Percentiles rank a stretch among this genome's conserved stretches.
Conservation (phyloP, 1,140 invertebrate genomes). For the Bombus superbus region DNA sequence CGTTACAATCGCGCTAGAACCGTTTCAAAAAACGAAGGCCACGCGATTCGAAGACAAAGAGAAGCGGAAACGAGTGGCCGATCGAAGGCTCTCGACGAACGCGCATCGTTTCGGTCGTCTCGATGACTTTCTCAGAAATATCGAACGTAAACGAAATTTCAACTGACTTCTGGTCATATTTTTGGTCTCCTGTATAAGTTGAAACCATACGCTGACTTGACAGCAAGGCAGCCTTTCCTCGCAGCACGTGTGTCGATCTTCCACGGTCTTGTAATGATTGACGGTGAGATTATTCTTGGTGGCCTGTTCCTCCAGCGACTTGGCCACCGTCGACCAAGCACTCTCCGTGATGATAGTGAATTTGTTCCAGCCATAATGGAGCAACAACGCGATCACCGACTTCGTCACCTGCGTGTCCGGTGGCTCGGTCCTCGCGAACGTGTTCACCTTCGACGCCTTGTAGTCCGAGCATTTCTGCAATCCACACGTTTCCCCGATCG, state of each 20-base stretch:
- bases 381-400: constrained; percentile 94
- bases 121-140: neutral
- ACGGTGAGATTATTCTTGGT: constrained; percentile 90
- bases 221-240: constrained; percentile 89
- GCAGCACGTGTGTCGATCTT: constrained; percentile 90
- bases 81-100: neutral
- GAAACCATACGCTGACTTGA: constrained; percentile 89
- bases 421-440: constrained; percentile 97
- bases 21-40: neutral
- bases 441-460: constrained; percentile 92
- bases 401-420: constrained; percentile 97
- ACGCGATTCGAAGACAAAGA: neutral
- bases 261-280: constrained; percentile 88
- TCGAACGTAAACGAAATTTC: constrained; percentile 10
- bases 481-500: constrained; percentile 30
- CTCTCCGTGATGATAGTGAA: constrained; percentile 96
- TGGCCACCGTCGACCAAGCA: constrained; percentile 90
- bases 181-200: constrained; percentile 94
- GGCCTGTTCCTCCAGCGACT: constrained; percentile 89
- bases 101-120: neutral
- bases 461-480: constrained; percentile 96
- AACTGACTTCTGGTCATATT: constrained; percentile 93
- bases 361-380: constrained; percentile 96
- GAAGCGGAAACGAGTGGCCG: neutral
- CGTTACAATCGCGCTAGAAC: neutral